Base-by-base conservation (phyloP, 1,140 invertebrate species). In the Leptinotarsa texana region DNA sequence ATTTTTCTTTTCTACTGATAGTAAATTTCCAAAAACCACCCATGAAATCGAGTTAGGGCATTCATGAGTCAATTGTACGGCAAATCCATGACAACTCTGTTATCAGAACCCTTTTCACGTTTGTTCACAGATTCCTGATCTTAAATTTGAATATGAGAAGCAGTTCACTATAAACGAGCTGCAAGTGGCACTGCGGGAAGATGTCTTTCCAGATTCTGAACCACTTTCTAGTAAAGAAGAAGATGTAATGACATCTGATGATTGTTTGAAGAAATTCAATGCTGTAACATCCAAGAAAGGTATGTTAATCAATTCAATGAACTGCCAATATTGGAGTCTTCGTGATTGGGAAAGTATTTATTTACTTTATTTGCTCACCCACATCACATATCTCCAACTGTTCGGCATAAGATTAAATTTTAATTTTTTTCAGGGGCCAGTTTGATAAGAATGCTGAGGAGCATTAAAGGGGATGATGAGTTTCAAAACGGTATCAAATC, bases 151-250 rank as follows among this genome's bases (percentile, higher is more conserved):
- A 66, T 21, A n/a, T 66, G 21, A 22, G 17, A 80, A 85, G 57
- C 87, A 89, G 77, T 90, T 93, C 80, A 87, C 94, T 3, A 84
- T 88, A 0, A 88, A 90, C 72, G 90, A 92, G 80, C 72, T 94
- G 1, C 91, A 94, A 71, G 83, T 87, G 6, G 88, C 92, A 1
- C 86, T 95, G 72, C 83, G 88, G 22, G 84, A 88, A 78, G 94
- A 95, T 80, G 88, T 91, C 1, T 84, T 89, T 0, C 87, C 87
- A 61, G 86, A 87, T 11, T 91, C 92, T 13, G 92, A 93, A 73
- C 85, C 89, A 0, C 74, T 90, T 27, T 63, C 93, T 82, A 33
- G 69, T 78, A 27, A 11, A 24, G 63, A 66, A 4, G 21, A 66
- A 13, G 4, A 22, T 66, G 22, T 33, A 22, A 66, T 21, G n/a